A percentile compares a stretch with the other conserved stretches of the same genome.
Evolutionary conservation across 2,113 vertebrate genomes (phyloP).

Genomic region (Antigone vipio): DNA sequence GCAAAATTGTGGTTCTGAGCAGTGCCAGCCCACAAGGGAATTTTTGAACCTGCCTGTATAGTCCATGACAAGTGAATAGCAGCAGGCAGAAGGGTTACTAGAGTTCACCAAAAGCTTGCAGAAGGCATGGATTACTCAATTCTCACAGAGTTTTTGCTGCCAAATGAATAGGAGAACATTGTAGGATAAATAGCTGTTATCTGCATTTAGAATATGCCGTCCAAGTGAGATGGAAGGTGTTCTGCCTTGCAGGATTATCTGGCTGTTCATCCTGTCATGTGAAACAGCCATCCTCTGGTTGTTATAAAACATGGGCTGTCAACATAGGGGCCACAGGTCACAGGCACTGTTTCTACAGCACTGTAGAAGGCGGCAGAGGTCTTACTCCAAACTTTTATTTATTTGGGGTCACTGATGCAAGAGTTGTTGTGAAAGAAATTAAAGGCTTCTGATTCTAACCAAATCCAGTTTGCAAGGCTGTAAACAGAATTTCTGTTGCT

Average conservation of each 20-base stretch:
- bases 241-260: constrained; percentile 1
- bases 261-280: not conserved
- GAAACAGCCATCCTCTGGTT: not conserved
- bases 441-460: not conserved
- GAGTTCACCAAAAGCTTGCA: constrained; percentile 10
- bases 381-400: not conserved
- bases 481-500: not conserved
- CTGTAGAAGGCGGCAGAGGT: not conserved
- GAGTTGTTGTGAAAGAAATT: not conserved
- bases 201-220: constrained; percentile 7
- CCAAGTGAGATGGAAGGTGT: constrained; percentile 28
- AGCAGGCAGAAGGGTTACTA: constrained; percentile 27
- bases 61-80: not conserved
- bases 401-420: not conserved
- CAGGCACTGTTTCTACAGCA: not conserved
- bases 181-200: constrained; percentile 37
- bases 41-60: not conserved
- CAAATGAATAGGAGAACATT: not conserved
- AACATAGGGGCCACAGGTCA: not conserved
- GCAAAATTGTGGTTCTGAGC: constrained; percentile 20
- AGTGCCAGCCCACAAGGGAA: constrained; percentile 10
- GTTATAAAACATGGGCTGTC: not conserved
- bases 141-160: not conserved
- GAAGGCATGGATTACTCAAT: constrained; percentile 1
- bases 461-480: not conserved